phyloP scores from a whole-genome alignment of 2,888 invertebrate species.

The Drosophila sordidapex region DNA sequence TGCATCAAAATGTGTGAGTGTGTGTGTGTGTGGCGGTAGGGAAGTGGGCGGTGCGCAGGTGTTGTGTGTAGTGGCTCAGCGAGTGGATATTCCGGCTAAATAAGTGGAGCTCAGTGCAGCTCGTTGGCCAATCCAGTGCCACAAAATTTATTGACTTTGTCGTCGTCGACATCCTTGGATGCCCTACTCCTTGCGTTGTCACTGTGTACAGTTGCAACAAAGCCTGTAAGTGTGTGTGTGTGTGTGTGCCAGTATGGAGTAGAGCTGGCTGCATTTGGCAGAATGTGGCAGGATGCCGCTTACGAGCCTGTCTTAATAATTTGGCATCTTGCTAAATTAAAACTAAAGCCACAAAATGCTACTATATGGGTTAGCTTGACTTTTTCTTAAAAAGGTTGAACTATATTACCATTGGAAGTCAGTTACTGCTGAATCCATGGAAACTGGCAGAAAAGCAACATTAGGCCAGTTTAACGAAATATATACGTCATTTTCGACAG shows the following conservation, averaged over 20 bases:
- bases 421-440: background rate
- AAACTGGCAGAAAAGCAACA: background rate
- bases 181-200: conserved; percentile 16
- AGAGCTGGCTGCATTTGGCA: conserved; percentile 11
- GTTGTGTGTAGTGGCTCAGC: conserved; percentile 36
- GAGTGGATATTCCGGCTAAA: conserved; percentile 61
- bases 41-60: background rate
- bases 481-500: background rate
- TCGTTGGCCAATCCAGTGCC: conserved; percentile 71
- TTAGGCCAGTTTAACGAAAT: background rate
- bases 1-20: background rate
- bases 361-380: background rate
- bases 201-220: conserved; percentile 43
- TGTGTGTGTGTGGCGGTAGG: background rate
- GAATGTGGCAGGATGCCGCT: conserved; percentile 23
- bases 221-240: conserved; percentile 6
- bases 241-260: background rate
- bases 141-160: conserved; percentile 78
- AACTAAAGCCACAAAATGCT: conserved; percentile 67
- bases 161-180: conserved; percentile 58
- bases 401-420: background rate
- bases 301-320: conserved; percentile 63
- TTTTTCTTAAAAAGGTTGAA: background rate
- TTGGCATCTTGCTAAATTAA: conserved; percentile 72
- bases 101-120: conserved; percentile 68